Base-by-base conservation (phyloP, 2,797 vertebrate genomes). In the Sebastes hubbsi region DNA sequence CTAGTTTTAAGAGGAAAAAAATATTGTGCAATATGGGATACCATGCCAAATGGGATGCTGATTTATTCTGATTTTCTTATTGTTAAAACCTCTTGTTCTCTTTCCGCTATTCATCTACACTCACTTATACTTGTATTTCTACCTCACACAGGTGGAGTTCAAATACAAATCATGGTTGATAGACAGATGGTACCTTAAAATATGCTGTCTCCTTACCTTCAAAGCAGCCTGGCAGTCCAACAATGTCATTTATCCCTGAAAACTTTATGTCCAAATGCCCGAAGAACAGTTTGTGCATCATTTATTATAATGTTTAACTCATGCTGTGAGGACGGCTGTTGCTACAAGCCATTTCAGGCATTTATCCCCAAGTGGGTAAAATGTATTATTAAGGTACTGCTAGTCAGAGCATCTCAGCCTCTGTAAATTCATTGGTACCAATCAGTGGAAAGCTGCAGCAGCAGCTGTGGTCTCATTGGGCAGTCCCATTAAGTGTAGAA, bases 281-380 rank as follows among this genome's bases (percentile, higher is more conserved):
- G n/a, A 55, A 73, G 14, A 68, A 61, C 10, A 38, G 58, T 27
- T 46, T 32, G 8, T 65, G 54, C 55, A 71, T 49, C 6, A 38
- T 24, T 30, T 69, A 54, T 63, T 67, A 20, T 14, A 54, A 64
- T 54, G 24, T 75, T 22, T 34, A 49, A 70, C 72, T 59, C 4
- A 52, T 20, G 46, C 18, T 24, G 24, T 59, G 58, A n/a, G 29
- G 63, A 29, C 30, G 60, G 38, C 59, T 75, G 56, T 62, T 68
- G 42, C 54, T 77, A 18, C 20, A 61, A 70, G 63, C 54, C 59
- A 34, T 63, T 59, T 61, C 46, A 52, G 46, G 46, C 46, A 52
- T 52, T 66, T 71, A 71, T 77, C 38, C 56, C n/a, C 32, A 63
- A 77, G 52, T 77, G 60, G 36, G 16, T 58, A 46, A 67, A 66